Conservation (phyloP, 2,888 invertebrate species). For the Cacoxenus indagator region DNA sequence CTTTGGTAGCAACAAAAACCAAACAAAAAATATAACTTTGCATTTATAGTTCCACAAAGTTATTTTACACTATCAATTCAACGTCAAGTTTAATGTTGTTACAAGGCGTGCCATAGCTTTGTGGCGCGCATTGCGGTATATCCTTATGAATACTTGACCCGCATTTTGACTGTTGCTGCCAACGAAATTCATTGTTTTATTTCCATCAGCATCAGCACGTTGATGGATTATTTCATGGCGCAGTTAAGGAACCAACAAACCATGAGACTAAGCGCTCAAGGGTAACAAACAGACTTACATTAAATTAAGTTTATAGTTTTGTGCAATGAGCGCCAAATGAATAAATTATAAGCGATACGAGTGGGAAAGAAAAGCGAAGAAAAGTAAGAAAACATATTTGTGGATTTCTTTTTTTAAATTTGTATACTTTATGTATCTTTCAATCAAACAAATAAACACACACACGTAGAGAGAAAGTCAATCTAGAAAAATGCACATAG, state of each 20-base stretch:
- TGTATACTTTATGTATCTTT: too few relatives aligned
- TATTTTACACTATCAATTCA: too few relatives aligned
- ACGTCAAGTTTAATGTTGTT: not conserved
- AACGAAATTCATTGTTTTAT: not conserved
- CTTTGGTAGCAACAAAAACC: too few relatives aligned
- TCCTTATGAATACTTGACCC: not conserved
- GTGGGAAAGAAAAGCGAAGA: too few relatives aligned
- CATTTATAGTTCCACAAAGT: too few relatives aligned
- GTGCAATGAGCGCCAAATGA: not conserved
- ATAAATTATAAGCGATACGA: too few relatives aligned
- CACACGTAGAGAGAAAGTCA: too few relatives aligned
- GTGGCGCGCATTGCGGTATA: not conserved
- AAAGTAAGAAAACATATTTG: too few relatives aligned
- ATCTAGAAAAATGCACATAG: too few relatives aligned
- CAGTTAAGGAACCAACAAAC: constrained; percentile 3
- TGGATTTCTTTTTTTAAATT: too few relatives aligned
- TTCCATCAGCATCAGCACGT: not conserved
- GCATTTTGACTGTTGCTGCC: not conserved
- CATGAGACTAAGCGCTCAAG: not conserved
- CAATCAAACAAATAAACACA: too few relatives aligned
- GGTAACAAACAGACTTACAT: not conserved
- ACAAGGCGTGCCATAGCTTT: not conserved
- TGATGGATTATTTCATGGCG: constrained; percentile 8
- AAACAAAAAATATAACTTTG: too few relatives aligned
- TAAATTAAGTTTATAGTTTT: constrained; percentile 17